A percentile compares a stretch with the other conserved stretches of the same genome.
phyloP scores from a whole-genome alignment of 2,113 vertebrate genomes.

The Spilogale gracilis region DNA sequence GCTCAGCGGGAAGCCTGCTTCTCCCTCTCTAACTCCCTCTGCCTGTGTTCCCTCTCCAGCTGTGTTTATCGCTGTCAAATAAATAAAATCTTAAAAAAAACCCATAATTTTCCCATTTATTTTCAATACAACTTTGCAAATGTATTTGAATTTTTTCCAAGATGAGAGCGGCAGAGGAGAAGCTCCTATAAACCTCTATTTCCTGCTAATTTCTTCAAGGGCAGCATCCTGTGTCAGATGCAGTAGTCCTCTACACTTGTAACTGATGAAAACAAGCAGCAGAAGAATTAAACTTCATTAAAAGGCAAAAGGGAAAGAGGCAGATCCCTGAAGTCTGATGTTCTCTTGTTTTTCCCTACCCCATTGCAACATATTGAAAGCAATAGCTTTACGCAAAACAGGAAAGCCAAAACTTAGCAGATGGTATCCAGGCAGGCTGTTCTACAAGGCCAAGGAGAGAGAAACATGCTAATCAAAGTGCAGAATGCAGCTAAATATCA shows the following conservation, averaged over 20 bases:
- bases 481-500: neutral
- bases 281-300: neutral
- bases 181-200: neutral
- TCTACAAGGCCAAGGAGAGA: neutral
- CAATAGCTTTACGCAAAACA: constrained; percentile 44
- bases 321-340: neutral
- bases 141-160: neutral
- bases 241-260: neutral
- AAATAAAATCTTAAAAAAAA: no score
- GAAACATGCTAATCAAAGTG: neutral
- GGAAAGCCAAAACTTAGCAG: constrained; percentile 37
- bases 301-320: neutral
- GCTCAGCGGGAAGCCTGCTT: no score
- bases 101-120: neutral
- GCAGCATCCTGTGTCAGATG: neutral
- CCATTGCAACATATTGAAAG: constrained; percentile 45
- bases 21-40: no score
- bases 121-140: constrained; percentile 51
- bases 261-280: neutral
- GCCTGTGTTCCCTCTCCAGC: no score
- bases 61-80: no score
- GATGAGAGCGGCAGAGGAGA: neutral
- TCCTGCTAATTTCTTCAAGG: neutral
- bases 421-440: constrained; percentile 11
- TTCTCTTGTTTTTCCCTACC: neutral